Evolutionary conservation across 2,888 invertebrate genomes (phyloP), one percentile per base, ranked within the genome.

Genomic region (Carterocephalus palaemon): DNA sequence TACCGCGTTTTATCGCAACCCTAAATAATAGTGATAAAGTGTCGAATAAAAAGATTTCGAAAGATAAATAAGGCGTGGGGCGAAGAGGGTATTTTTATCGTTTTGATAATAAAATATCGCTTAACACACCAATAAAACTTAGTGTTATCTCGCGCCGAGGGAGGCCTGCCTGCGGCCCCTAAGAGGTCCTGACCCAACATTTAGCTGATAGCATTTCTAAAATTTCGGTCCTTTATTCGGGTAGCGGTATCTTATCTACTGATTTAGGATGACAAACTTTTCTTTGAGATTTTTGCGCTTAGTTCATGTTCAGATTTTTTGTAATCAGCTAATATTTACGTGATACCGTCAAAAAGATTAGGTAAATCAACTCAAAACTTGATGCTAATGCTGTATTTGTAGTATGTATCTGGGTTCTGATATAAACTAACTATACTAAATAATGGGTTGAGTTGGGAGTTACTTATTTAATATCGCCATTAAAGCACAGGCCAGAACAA

Each of bases 21-120:
- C 68, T 83, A 81, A 82, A 81, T 80, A 79, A 81, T 64, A 66
- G 73, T 77, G 82, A 82, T 81, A 79, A 76, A 80, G 68, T 65
- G 64, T 56, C 66, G 65, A 74, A 78, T 76, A 76, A 83, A 84
- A 77, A 75, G 72, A 74, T 78, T 60, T 63, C 61, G 51, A 56
- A 56, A 75, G 78, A 82, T 80, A 81, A 76, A 76, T 67, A 62
- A 56, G 53, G 56, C 57, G 64, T 62, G 65, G 63, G 62, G 58
- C 61, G 60, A 62, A 63, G 69, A 36, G 36, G 29, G 45, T 13
- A 24, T 57, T 74, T 76, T 80, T 80, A 78, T 80, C 75, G 66
- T 57, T 53, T 50, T 62, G 70, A 74, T 78, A 74, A 78, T 81
- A 78, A 80, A 79, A 74, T 79, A 82, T 78, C 73, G 70, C 73